These are phyloP conservation scores for Lucilia cuprina DNA, from an alignment of 1,140 invertebrate species.

Conservation along the genomic window DNA sequence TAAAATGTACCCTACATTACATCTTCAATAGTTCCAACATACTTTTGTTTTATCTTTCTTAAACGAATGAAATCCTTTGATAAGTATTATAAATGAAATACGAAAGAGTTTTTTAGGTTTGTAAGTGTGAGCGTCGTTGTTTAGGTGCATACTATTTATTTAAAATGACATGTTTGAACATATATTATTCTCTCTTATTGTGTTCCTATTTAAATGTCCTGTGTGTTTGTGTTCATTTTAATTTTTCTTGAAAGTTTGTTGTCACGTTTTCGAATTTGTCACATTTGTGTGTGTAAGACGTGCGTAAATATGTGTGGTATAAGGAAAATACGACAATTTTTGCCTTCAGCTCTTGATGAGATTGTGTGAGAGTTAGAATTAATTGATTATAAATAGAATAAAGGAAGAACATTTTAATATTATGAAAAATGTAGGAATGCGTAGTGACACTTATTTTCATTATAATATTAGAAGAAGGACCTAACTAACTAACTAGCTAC, in stretches of 20 bases:
- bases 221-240: background rate
- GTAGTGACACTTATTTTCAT: too few species aligned
- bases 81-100: background rate
- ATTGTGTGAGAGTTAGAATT: too few species aligned
- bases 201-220: background rate
- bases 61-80: too few species aligned
- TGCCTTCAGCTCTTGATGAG: too few species aligned
- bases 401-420: too few species aligned
- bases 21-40: background rate
- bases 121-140: too few species aligned
- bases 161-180: background rate
- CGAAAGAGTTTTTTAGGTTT: background rate
- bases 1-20: background rate
- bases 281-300: background rate
- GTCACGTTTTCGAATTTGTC: background rate
- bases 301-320: background rate
- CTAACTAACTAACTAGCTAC: too few species aligned
- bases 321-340: background rate
- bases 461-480: too few species aligned
- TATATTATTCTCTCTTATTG: background rate
- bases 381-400: too few species aligned
- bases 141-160: background rate
- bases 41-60: background rate
- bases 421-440: too few species aligned
- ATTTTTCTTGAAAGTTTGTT: background rate